Conservation (phyloP, 2,888 invertebrate species). For the Noctua janthe region DNA sequence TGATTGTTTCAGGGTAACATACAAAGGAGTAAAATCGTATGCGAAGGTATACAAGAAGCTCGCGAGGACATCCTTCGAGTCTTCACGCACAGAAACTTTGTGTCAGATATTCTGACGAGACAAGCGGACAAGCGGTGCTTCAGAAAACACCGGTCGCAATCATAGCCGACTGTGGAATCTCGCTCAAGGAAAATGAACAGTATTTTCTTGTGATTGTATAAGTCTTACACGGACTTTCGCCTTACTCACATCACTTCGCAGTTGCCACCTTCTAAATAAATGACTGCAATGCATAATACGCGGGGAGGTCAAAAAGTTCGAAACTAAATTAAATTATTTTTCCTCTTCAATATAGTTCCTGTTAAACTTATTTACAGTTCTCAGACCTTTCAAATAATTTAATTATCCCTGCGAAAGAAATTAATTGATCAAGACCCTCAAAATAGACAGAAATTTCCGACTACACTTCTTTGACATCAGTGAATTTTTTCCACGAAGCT, state of each 20-base stretch:
- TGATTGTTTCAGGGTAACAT: slow-evolving; percentile 94
- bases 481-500: no score
- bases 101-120: slow-evolving; percentile 96
- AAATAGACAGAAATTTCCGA: no score
- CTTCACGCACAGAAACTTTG: slow-evolving; percentile 97
- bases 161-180: slow-evolving; percentile 78
- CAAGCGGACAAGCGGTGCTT: slow-evolving; percentile 98
- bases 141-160: slow-evolving; percentile 96
- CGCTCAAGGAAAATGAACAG: slow-evolving; percentile 50
- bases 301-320: no score
- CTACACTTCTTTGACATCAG: no score
- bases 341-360: no score
- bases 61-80: slow-evolving; percentile 96
- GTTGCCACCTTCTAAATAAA: slow-evolving; percentile 30
- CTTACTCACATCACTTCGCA: slow-evolving; percentile 46
- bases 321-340: no score
- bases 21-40: slow-evolving; percentile 97
- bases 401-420: no score
- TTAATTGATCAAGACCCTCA: no score
- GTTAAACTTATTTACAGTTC: no score
- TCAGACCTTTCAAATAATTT: no score
- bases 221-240: slow-evolving; percentile 32
- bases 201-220: slow-evolving; percentile 60
- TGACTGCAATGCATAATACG: slow-evolving; percentile 28
- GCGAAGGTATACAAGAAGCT: slow-evolving; percentile 97